Percentiles rank a stretch among this genome's conserved stretches.
Conservation (phyloP, 2,113 vertebrate genomes). For the Mormoops blainvillei region DNA sequence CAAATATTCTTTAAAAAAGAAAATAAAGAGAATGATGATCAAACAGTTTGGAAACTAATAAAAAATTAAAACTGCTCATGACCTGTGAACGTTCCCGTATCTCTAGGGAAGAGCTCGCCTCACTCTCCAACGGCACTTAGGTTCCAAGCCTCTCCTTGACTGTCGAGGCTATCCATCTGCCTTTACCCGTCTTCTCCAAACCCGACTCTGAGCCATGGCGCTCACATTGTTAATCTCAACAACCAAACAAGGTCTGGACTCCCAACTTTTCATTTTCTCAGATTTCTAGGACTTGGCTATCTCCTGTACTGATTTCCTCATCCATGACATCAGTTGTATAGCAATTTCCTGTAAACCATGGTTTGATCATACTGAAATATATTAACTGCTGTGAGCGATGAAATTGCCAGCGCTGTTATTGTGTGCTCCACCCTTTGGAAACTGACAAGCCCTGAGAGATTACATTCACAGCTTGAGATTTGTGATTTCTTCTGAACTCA, state of each 20-base stretch:
- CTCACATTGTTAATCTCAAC: conserved; percentile 28
- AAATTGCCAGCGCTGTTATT: conserved; percentile 42
- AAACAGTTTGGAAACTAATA: too few species aligned
- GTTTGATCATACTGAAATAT: conserved; percentile 60
- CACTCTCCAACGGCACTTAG: background rate
- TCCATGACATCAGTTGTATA: conserved; percentile 58
- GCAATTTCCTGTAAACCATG: conserved; percentile 68
- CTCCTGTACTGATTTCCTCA: conserved; percentile 61
- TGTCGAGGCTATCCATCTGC: background rate
- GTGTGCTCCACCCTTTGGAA: background rate
- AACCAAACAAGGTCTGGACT: background rate
- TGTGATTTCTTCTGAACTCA: conserved; percentile 19
- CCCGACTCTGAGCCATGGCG: background rate
- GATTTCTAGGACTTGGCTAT: conserved; percentile 32
- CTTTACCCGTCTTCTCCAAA: background rate
- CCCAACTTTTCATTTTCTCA: conserved; percentile 44
- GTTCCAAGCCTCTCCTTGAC: background rate
- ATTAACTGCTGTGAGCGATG: conserved; percentile 41
- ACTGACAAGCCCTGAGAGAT: conserved; percentile 35
- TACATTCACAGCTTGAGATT: background rate
- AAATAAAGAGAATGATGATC: too few species aligned
- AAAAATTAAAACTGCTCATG: background rate
- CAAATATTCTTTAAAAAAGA: too few species aligned
- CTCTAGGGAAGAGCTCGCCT: background rate
- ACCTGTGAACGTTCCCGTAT: background rate